Base-by-base conservation (phyloP, 2,797 vertebrate species). In the Pangasius djambal region DNA sequence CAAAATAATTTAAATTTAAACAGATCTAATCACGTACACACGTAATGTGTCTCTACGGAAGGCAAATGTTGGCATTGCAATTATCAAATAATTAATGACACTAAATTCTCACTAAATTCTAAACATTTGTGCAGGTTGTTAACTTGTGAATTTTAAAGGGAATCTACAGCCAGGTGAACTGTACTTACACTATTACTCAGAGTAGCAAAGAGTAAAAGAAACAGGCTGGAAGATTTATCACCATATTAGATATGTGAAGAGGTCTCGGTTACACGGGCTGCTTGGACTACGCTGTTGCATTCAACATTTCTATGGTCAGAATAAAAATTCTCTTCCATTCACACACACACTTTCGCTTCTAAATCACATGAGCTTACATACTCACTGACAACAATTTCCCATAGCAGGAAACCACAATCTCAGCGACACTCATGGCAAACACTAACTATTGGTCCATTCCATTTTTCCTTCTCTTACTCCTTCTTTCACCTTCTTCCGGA, bases 341-440 rank as follows among this genome's bases (percentile, higher is more conserved):
- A 72, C 55, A 72, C 88, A 57, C 50, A 57, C 84, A 57, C 79
- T 55, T 48, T 57, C 61, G 78, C 87, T 82, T 85, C 83, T 84
- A 55, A 84, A 83, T 90, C 78, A 86, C 67, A 34, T 18, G 69
- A 57, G 63, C 44, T 85, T 77, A 88, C 82, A 15, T 61, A 61
- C 57, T 83, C 79, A 63, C 57, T 81, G 31, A 63, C 34, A 70
- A 55, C 90, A 89, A 90, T 89, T 94, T 91, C 92, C 91, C 87
- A 89, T 86, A 88, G 78, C 82, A 92, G 55, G 84, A 88, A 22
- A 91, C 89, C 89, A 92, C 91, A 90, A 91, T 86, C 78, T 91
- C 88, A 92, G 87, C 92, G 89, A 94, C 91, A 88, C 92, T 87
- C 92, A 93, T 86, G 90, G 88, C 48, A 34, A 86, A 89, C 88